phyloP scores from a whole-genome alignment of 2,797 vertebrate species.

The Sebastes jordani region DNA sequence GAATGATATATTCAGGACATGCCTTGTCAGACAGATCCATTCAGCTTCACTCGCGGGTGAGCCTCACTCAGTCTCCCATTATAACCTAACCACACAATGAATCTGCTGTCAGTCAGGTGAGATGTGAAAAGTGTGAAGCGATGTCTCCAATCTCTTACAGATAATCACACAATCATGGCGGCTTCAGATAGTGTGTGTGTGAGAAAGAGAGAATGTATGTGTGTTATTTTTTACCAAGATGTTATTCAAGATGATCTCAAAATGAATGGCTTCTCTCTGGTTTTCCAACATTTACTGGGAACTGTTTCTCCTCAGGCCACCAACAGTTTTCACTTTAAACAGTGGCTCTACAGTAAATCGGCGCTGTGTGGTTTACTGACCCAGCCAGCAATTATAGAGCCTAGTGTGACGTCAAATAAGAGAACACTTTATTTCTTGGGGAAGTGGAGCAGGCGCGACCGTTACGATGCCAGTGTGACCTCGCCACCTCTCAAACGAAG shows the following conservation, averaged over 20 bases:
- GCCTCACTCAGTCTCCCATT: constrained; percentile 29
- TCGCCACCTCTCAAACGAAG: constrained; percentile 61
- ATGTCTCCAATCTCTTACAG: constrained; percentile 34
- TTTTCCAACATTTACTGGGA: background rate
- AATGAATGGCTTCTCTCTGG: background rate
- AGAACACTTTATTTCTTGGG: constrained; percentile 36
- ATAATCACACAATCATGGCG: constrained; percentile 48
- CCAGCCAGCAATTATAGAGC: background rate
- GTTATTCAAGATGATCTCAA: constrained; percentile 4
- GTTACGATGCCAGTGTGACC: constrained; percentile 43
- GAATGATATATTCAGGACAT: constrained; percentile 55
- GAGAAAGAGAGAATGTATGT: background rate
- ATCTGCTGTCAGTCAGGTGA: constrained; percentile 57
- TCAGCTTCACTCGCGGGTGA: constrained; percentile 29
- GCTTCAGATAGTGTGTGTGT: background rate
- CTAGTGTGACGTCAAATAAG: constrained; percentile 1
- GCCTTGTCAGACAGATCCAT: constrained; percentile 39
- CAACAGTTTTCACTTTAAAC: background rate
- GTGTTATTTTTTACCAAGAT: background rate
- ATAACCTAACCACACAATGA: constrained; percentile 38
- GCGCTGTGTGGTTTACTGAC: constrained; percentile 10
- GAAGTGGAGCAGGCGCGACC: constrained; percentile 26
- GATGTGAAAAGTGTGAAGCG: constrained; percentile 43
- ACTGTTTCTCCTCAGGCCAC: background rate
- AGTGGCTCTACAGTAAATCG: constrained; percentile 18